Evolutionary conservation across 1,140 invertebrate species (phyloP).

Genomic region (Solenopsis fugax): DNA sequence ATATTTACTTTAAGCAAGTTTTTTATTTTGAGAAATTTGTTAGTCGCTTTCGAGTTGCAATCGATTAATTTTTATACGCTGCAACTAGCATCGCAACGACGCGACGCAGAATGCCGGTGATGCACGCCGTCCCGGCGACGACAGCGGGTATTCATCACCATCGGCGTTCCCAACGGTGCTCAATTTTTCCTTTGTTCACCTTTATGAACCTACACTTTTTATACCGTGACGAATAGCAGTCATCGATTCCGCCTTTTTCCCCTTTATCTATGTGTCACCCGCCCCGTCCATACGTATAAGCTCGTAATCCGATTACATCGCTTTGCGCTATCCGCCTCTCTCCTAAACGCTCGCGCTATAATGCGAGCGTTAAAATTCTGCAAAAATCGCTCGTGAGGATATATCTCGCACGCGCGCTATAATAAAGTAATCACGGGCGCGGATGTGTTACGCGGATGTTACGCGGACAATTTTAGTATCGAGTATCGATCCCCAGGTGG

Average conservation of each 20-base stretch:
- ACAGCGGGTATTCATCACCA: slow-evolving; percentile 65
- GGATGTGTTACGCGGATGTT: slow-evolving; percentile 40
- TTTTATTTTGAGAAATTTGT: neutral
- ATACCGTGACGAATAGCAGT: slow-evolving; percentile 68
- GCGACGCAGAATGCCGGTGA: slow-evolving; percentile 37
- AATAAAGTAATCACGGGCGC: slow-evolving; percentile 26
- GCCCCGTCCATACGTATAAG: slow-evolving; percentile 46
- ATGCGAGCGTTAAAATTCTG: slow-evolving; percentile 36
- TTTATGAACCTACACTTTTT: slow-evolving; percentile 62
- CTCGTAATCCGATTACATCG: slow-evolving; percentile 60
- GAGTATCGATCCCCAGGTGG: slow-evolving; percentile 41
- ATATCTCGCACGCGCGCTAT: neutral
- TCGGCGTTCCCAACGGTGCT: slow-evolving; percentile 45
- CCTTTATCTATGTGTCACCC: slow-evolving; percentile 14
- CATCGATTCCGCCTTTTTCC: slow-evolving; percentile 61
- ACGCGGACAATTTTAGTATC: slow-evolving; percentile 57
- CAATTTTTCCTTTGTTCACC: slow-evolving; percentile 71
- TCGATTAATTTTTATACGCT: slow-evolving; percentile 45
- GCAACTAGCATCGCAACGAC: slow-evolving; percentile 25
- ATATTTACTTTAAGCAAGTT: too few relatives aligned
- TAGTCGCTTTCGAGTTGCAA: slow-evolving; percentile 14
- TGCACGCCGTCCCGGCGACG: slow-evolving; percentile 21
- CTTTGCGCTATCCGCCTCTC: slow-evolving; percentile 51
- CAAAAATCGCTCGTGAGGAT: slow-evolving; percentile 25
- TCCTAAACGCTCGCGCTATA: slow-evolving; percentile 32